Base-by-base conservation (phyloP, 2,797 vertebrate genomes). In the Crocodylus rhombifer region DNA sequence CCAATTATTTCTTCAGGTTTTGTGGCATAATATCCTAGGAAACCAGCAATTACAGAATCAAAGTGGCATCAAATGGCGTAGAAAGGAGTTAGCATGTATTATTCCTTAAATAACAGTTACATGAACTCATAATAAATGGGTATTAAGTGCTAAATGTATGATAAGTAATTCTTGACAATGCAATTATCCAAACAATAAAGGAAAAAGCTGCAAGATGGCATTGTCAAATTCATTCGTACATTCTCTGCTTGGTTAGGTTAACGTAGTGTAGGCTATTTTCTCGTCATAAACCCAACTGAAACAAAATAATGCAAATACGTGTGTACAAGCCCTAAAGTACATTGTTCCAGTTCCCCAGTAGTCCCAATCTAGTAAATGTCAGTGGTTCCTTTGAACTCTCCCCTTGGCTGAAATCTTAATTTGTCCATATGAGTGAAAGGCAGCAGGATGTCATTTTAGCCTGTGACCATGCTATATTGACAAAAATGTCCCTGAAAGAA, bases 101-200 rank as follows among this genome's bases (percentile, higher is more conserved):
- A 98, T 98, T 98, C 98, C 96, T 98, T 98, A 98, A 98, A 98
- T 97, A 98, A 97, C 97, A 98, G 98, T 98, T 98, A 98, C 97
- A 97, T 97, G 97, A 98, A 98, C 97, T 98, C 96, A 63, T 98
- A 98, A 98, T 98, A 97, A 98, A 98, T 95, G 97, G 97, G 97
- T 98, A 98, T 98, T 98, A 98, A 97, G 95, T 96, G 95, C 94
- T 98, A 98, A 98, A 97, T 97, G 97, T 82, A 98, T 94, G 98
- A 98, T 98, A 98, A 98, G 98, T 98, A 98, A 98, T 97, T 98
- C 96, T 97, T 98, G 98, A 98, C 98, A 98, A 96, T 36, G 97
- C 94, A 97, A 98, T 98, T 98, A 98, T 97, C 97, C 97, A 97
- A 97, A 98, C 97, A 98, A 97, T 97, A 97, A 91, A 96, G 86